Evolutionary conservation across 2,113 vertebrate species (phyloP).

Genomic region (Erpornis zantholeuca): DNA sequence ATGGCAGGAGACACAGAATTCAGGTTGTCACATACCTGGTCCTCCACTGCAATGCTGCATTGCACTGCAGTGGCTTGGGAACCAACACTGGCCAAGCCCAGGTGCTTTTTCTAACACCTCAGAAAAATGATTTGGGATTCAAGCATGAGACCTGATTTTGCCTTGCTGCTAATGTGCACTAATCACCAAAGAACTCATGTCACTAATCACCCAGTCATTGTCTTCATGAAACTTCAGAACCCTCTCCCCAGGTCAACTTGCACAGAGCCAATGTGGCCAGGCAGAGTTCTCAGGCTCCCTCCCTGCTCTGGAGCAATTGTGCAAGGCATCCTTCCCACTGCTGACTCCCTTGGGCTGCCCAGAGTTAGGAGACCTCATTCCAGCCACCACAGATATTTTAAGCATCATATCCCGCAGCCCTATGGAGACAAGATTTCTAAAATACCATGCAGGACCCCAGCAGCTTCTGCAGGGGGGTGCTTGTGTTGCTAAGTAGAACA

Average conservation of each 20-base stretch:
- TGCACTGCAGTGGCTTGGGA: background rate
- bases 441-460: background rate
- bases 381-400: background rate
- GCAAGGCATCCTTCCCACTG: background rate
- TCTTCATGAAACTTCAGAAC: background rate
- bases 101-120: background rate
- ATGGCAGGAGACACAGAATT: background rate
- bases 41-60: background rate
- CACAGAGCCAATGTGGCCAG: background rate
- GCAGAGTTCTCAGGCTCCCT: background rate
- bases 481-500: accelerated
- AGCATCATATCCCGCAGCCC: accelerated
- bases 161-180: background rate
- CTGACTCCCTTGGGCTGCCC: background rate
- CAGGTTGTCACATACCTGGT: background rate
- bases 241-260: accelerated
- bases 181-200: background rate
- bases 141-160: background rate
- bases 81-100: background rate
- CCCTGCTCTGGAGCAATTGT: background rate
- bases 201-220: background rate
- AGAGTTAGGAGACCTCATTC: background rate
- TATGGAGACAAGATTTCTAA: background rate
- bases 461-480: background rate
- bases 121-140: background rate